phyloP scores from a whole-genome alignment of 2,113 vertebrate genomes.

The Propithecus coquereli region DNA sequence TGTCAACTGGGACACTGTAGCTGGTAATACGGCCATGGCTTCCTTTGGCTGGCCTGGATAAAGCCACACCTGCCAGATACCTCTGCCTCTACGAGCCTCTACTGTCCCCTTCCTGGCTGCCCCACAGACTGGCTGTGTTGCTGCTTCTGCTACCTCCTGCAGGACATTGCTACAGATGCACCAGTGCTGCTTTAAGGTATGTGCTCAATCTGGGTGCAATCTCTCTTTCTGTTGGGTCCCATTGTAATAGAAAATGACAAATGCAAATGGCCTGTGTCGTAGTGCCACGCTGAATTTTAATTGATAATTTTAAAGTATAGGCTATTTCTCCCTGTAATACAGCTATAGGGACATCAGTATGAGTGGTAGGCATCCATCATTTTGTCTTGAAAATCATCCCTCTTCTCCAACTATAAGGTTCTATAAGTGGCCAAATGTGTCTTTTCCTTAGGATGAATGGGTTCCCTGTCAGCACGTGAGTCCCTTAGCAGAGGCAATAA shows the following conservation, averaged over 20 bases:
- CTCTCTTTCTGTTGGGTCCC: background rate
- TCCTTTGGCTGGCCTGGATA: background rate
- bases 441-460: background rate
- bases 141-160: background rate
- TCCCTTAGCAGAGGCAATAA: background rate
- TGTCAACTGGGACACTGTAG: background rate
- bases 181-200: background rate
- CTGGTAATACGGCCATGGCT: background rate
- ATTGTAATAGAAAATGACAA: background rate
- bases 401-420: background rate
- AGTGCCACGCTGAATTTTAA: background rate
- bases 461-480: background rate
- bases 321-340: background rate
- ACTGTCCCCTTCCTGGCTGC: fast-evolving
- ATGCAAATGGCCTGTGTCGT: background rate
- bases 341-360: no score
- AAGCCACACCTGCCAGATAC: background rate
- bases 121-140: fast-evolving
- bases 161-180: background rate
- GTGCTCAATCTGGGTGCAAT: background rate
- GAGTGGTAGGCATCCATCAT: background rate
- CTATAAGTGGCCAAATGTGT: background rate
- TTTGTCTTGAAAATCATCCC: background rate
- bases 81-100: fast-evolving
- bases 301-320: background rate